Evolutionary conservation across 1,140 invertebrate genomes (phyloP), one percentile per base, ranked within the genome.

Genomic region (Pentalonia nigronervosa): DNA sequence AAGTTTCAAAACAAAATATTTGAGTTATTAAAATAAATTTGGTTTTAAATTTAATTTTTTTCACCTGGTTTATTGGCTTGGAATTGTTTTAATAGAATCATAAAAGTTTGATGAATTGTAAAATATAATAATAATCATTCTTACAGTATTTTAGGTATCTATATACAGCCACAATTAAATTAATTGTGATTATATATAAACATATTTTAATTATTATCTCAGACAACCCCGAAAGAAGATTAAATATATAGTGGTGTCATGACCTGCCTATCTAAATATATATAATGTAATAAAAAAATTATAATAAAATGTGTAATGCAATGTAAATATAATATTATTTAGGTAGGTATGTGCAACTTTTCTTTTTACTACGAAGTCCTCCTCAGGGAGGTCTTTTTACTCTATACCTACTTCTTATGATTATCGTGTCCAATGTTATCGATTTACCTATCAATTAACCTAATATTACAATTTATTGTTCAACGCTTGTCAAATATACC

Each of bases 31-130:
- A n/a, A 76, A 76, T 76, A n/a, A n/a, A 76, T 76, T 76, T 76
- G n/a, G n/a, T 76, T 76, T 76, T 76, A 76, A 76, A 76, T 76
- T 17, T 76, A n/a, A 76, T 76, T 76, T n/a, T n/a, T 76, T 76
- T 76, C n/a, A 76, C 60, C 4, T 76, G 30, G 17, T 76, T n/a
- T 76, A 76, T 76, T 76, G n/a, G 60, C n/a, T 76, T 76, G 60
- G n/a, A 6, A n/a, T 67, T 76, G n/a, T n/a, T 76, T 76, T 17
- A 76, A 76, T 76, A 76, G 30, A 34, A 76, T n/a, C 14, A 76
- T 76, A 34, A n/a, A 76, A 76, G 11, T 76, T 76, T 17, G 30
- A 76, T 4, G 14, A 76, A 76, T n/a, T n/a, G 14, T 76, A 76
- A 76, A n/a, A n/a, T 41, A 41, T 2, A 41, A 41, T 41, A 41